Base-by-base conservation (phyloP, 2,888 invertebrate genomes). In the Sinotaia quadrata region DNA sequence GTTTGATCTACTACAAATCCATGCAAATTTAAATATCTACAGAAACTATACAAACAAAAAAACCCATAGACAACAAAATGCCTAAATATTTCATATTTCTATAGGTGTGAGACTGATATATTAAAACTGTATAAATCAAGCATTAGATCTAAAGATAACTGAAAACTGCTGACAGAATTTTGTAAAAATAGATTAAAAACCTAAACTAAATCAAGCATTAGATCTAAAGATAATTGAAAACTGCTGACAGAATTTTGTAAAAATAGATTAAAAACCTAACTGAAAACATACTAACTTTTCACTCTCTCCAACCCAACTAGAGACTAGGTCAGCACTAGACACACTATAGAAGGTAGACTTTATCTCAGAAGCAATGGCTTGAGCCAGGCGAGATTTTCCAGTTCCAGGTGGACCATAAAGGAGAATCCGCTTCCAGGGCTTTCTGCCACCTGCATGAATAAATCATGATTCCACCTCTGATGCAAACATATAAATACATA, bases 241-340 rank as follows among this genome's bases (percentile, higher is more conserved):
- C n/a, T 31, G 24, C 49, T 18, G n/a, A 29, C 21, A 29, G n/a
- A 57, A 2, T 2, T 21, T 27, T 3, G n/a, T 34, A 31, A 10
- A 24, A 24, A 59, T 2, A 67, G 15, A 59, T 4, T 49, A 36
- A 24, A 44, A 36, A n/a, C 12, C 29, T 18, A 24, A 24, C 21
- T 27, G 24, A 33, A 24, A 62, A 37, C 54, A 24, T 2, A 63
- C 78, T 82, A 80, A 91, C 91, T 91, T 91, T 84, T 91, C 91
- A 62, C 91, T 90, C 82, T 91, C 89, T 49, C 91, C 91, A 12
- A 91, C 87, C 87, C 89, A 91, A 57, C 88, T 85, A 4, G 91
- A 91, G 27, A 91, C 81, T 33, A 92, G 85, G 80, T 90, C 90
- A 15, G 91, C 89, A 62, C 90, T 89, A 33, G 91, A 90, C 33